Evolutionary conservation across 2,888 invertebrate species (phyloP).

Genomic region (Thera britannica): DNA sequence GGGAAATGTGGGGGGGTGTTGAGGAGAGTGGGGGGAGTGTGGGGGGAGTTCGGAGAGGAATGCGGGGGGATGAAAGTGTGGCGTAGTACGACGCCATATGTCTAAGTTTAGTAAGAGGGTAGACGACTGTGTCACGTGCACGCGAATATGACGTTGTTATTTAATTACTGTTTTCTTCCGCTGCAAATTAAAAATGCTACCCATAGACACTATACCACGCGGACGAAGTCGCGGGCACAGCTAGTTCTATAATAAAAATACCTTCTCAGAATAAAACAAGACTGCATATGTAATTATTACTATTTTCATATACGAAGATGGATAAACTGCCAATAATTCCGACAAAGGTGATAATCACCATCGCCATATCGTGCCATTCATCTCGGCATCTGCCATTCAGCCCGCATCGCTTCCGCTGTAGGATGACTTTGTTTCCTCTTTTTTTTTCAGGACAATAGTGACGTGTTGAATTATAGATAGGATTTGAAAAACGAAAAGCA

Average conservation of each 20-base stretch:
- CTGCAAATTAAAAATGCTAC: too few species aligned
- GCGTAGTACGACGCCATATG: too few species aligned
- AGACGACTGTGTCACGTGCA: too few species aligned
- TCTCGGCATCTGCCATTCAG: conserved; percentile 50
- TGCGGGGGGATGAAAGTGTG: too few species aligned
- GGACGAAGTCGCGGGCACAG: too few species aligned
- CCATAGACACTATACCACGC: too few species aligned
- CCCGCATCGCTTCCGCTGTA: conserved; percentile 51
- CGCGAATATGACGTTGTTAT: too few species aligned
- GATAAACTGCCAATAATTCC: conserved; percentile 43
- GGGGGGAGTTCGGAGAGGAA: too few species aligned
- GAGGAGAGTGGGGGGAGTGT: too few species aligned
- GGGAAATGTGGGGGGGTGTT: too few species aligned
- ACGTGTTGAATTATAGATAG: conserved; percentile 15
- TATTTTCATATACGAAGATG: conserved; percentile 14
- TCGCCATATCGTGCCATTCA: conserved; percentile 46
- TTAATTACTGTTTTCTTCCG: too few species aligned
- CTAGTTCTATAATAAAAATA: neutral
- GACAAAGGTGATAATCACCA: conserved; percentile 47
- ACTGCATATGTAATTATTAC: conserved; percentile 10
- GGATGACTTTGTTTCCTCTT: conserved; percentile 40
- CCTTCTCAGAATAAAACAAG: neutral
- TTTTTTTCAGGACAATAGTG: conserved; percentile 16
- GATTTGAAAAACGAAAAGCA: conserved; percentile 17
- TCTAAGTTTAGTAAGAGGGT: too few species aligned